These are phyloP conservation scores for Gavialis gangeticus DNA, from an alignment of 2,113 vertebrate species.

Conservation along the genomic window DNA sequence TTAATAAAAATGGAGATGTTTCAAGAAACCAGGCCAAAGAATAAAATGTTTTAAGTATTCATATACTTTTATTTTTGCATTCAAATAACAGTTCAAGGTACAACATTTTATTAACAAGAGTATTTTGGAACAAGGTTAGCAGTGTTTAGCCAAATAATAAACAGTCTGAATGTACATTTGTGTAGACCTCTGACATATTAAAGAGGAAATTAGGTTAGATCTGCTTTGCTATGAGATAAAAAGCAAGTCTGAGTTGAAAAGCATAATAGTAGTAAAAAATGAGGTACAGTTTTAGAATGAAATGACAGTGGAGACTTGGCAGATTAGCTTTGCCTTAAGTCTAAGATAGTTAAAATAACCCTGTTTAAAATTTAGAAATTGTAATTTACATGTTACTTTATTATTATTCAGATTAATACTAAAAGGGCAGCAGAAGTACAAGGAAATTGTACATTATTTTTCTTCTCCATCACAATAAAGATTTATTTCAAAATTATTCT, in stretches of 20 bases:
- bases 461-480: conserved; percentile 57
- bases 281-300: conserved; percentile 36
- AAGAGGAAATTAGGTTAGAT: conserved; percentile 20
- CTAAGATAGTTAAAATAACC: conserved; percentile 60
- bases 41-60: not conserved
- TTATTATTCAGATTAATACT: conserved; percentile 78
- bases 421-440: conserved; percentile 65
- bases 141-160: conserved; percentile 3
- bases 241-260: conserved; percentile 40
- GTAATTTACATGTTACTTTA: conserved; percentile 77
- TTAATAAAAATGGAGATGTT: not conserved
- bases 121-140: conserved; percentile 42
- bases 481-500: conserved; percentile 69
- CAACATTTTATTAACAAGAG: conserved; percentile 25
- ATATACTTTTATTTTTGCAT: not conserved
- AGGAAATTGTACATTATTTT: conserved; percentile 45
- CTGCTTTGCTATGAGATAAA: conserved; percentile 59
- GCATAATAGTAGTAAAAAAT: conserved; percentile 30
- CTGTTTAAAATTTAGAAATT: conserved; percentile 66
- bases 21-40: conserved; percentile 42
- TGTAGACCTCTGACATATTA: not conserved
- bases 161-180: not conserved
- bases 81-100: conserved; percentile 4
- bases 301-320: conserved; percentile 32
- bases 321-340: conserved; percentile 56